A percentile compares a stretch with the other conserved stretches of the same genome.
Conservation (phyloP, 2,113 vertebrate species). For the Serilophus lunatus region DNA sequence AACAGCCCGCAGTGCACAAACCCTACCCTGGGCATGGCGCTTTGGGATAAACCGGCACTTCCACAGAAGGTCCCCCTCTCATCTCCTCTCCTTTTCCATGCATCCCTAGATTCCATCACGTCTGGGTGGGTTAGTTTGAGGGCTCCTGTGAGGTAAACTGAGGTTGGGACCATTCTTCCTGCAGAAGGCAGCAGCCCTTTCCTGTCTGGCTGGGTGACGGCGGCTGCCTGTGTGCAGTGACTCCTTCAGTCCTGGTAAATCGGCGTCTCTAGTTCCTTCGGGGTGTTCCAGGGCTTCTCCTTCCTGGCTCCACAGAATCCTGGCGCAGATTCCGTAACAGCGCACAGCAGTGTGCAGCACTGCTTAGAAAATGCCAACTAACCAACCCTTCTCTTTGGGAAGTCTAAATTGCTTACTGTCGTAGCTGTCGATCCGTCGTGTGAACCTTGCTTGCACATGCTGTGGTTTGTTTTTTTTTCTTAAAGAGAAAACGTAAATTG, state of each 20-base stretch:
- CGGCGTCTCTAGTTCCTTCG: constrained; percentile 17
- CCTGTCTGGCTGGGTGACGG: not conserved
- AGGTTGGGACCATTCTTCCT: constrained; percentile 4
- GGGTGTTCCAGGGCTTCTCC: constrained; percentile 6
- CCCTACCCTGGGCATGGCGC: not conserved
- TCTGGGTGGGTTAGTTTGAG: constrained; percentile 15
- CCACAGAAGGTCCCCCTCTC: not conserved
- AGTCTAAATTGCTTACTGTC: constrained; percentile 53
- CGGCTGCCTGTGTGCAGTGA: not conserved
- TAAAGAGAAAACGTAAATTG: constrained; percentile 44
- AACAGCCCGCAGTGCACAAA: not conserved
- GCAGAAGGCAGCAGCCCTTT: not conserved
- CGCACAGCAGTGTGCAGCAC: not conserved
- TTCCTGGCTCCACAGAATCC: constrained; percentile 25
- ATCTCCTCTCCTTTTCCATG: not conserved
- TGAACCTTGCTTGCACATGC: constrained; percentile 62
- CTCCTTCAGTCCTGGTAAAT: not conserved
- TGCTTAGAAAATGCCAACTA: not conserved
- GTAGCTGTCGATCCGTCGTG: constrained; percentile 57
- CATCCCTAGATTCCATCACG: not conserved
- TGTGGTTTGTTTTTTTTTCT: constrained; percentile 28
- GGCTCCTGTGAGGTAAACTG: not conserved
- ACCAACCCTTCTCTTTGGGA: constrained; percentile 36
- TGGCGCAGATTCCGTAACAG: not conserved
- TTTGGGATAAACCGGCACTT: not conserved